Base-by-base conservation (phyloP, 2,797 vertebrate species). In the Pipistrellus kuhlii region DNA sequence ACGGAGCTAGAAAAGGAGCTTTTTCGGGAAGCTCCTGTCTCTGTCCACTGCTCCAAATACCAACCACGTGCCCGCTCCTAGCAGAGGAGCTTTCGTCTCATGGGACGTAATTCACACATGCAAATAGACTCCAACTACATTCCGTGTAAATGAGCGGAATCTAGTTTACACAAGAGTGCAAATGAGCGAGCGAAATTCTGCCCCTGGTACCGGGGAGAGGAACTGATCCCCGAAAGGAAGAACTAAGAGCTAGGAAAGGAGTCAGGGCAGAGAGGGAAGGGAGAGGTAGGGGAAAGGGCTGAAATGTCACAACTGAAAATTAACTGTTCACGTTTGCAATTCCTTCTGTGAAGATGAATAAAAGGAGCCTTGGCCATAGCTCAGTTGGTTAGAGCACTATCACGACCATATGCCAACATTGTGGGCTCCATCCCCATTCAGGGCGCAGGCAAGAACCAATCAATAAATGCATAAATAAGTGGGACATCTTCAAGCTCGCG, bases 271-370 rank as follows among this genome's bases (percentile, higher is more conserved):
- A 89, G 64, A 18, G 55, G 66, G 20, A 27, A 55, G 32, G 46
- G 30, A 27, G 21, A 66, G 20, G 15, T 1, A 51, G 10, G 38
- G 44, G 7, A 48, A 15, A 53, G 57, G 27, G 18, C 48, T 73
- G 69, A 73, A 55, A 73, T 85, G 25, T 62, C 82, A 73, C 77
- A 27, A 32, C 46, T 41, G 64, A 81, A 85, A 95, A 83, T 35
- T 13, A 62, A 38, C n/a, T 53, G 6, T 68, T 84, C 32, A 8
- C 12, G 17, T 35, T 46, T 62, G n/a, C 20, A 18, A 3, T 23
- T 75, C 32, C 27, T 53, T 64, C 59, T 46, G 41, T 66, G 80
- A 32, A 81, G 66, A 48, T 48, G 38, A 66, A 66, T 66, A 32
- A 66, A 64, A 82, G 41, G 41, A 64, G 44, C n/a, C 8, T n/a